phyloP scores from a whole-genome alignment of 2,888 invertebrate genomes.

The Cephus runcator region DNA sequence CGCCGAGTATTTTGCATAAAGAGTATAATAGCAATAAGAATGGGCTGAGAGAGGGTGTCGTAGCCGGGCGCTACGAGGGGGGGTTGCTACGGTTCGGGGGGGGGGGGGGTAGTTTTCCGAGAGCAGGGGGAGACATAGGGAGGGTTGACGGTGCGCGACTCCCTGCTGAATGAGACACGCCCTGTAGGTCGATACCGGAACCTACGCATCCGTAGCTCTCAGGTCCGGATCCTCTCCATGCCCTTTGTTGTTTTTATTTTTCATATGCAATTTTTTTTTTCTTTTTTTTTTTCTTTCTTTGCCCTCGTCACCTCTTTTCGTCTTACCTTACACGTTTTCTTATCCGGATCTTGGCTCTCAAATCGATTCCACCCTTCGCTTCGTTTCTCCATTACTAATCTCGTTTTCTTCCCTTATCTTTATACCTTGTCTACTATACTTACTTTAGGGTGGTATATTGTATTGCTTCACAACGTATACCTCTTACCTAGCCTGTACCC shows the following conservation, averaged over 20 bases:
- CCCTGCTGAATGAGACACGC: slow-evolving; percentile 52
- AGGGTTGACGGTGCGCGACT: slow-evolving; percentile 46
- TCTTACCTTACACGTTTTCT: slow-evolving; percentile 13
- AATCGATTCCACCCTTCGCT: background rate
- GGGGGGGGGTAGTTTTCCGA: slow-evolving; percentile 20
- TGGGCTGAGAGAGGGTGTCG: slow-evolving; percentile 30
- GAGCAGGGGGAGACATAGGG: slow-evolving; percentile 31
- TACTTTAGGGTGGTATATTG: too few species aligned
- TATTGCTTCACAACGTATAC: too few species aligned
- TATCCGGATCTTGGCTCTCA: too few species aligned
- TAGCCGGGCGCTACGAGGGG: slow-evolving; percentile 40
- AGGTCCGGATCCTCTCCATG: slow-evolving; percentile 21
- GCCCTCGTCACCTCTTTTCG: slow-evolving; percentile 15
- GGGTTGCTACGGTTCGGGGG: slow-evolving; percentile 20
- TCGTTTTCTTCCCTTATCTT: background rate
- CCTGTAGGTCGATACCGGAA: slow-evolving; percentile 56
- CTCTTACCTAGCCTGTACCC: too few species aligned
- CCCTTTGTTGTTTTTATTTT: slow-evolving; percentile 5
- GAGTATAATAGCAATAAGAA: slow-evolving; percentile 42
- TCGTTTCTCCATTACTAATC: background rate
- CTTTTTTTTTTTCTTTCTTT: slow-evolving; percentile 13
- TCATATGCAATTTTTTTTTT: slow-evolving; percentile 10
- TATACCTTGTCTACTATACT: too few species aligned
- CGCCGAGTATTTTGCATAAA: slow-evolving; percentile 29
- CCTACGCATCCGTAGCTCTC: slow-evolving; percentile 47